Evolutionary conservation across 2,888 invertebrate genomes (phyloP).

Genomic region (Papilio elwesi): DNA sequence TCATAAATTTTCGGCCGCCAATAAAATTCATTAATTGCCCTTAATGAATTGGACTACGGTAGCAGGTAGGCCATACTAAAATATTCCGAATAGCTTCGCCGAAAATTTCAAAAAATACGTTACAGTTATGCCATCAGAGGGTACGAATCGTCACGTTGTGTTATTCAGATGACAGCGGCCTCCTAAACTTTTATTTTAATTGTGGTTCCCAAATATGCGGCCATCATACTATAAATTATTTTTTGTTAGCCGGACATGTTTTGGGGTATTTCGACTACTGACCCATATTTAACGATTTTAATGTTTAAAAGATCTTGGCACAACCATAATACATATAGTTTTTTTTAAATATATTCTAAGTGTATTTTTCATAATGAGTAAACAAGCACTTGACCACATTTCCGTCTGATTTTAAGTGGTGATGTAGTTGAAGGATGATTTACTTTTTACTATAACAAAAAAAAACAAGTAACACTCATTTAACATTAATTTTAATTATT

Average conservation of each 20-base stretch:
- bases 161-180: constrained; percentile 51
- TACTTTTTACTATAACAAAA: too few species aligned
- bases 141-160: constrained; percentile 52
- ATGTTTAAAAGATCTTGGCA: neutral
- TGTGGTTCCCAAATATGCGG: constrained; percentile 59
- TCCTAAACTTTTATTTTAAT: constrained; percentile 67
- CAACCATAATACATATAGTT: neutral
- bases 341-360: neutral
- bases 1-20: constrained; percentile 69
- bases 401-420: too few species aligned
- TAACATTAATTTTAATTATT: neutral
- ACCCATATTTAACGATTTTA: neutral
- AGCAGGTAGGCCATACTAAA: constrained; percentile 68
- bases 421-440: too few species aligned
- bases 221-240: constrained; percentile 52
- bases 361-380: neutral
- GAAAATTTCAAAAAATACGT: constrained; percentile 68
- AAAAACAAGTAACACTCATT: too few species aligned
- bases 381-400: too few species aligned
- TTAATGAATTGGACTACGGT: constrained; percentile 79
- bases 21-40: constrained; percentile 75
- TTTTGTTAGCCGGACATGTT: constrained; percentile 29
- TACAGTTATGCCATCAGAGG: constrained; percentile 62
- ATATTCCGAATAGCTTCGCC: constrained; percentile 64
- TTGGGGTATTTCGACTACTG: constrained; percentile 8